phyloP scores from a whole-genome alignment of 2,888 invertebrate species.

The Leptopterna dolabrata region DNA sequence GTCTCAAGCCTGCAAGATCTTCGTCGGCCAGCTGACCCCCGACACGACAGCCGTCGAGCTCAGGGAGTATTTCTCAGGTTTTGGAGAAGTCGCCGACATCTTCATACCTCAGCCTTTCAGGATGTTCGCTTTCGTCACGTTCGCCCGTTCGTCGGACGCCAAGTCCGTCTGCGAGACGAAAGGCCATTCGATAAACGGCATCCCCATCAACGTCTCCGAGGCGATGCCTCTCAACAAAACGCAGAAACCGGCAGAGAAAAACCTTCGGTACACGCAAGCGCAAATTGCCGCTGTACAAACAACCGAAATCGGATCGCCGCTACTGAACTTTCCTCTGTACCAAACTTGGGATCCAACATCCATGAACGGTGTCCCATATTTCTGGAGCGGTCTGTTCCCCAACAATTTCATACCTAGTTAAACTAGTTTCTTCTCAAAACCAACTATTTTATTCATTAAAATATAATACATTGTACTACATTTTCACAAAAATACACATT shows the following conservation, averaged over 20 bases:
- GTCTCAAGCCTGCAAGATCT: constrained; percentile 80
- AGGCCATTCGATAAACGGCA: constrained; percentile 89
- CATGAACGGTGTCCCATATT: neutral
- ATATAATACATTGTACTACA: no score
- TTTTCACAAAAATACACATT: no score
- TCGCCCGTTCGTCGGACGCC: constrained; percentile 90
- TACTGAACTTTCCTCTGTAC: neutral
- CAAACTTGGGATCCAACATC: neutral
- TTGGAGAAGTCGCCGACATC: constrained; percentile 93
- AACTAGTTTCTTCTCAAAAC: neutral
- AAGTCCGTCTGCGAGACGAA: constrained; percentile 86
- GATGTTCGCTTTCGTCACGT: constrained; percentile 93
- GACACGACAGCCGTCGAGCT: constrained; percentile 91
- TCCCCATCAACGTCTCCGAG: constrained; percentile 87
- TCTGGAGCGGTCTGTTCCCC: neutral
- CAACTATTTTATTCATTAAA: no score
- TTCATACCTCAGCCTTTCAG: constrained; percentile 95
- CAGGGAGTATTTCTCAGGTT: constrained; percentile 88
- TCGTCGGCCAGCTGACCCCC: constrained; percentile 94
- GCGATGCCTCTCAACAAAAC: constrained; percentile 79
- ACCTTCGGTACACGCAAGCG: neutral
- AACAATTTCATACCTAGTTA: neutral
- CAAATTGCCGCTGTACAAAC: neutral
- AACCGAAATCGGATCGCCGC: neutral
- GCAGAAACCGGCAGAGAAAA: neutral